A percentile compares a stretch with the other conserved stretches of the same genome.
Evolutionary conservation across 2,113 vertebrate species (phyloP).

Genomic region (Prunella fulvescens): DNA sequence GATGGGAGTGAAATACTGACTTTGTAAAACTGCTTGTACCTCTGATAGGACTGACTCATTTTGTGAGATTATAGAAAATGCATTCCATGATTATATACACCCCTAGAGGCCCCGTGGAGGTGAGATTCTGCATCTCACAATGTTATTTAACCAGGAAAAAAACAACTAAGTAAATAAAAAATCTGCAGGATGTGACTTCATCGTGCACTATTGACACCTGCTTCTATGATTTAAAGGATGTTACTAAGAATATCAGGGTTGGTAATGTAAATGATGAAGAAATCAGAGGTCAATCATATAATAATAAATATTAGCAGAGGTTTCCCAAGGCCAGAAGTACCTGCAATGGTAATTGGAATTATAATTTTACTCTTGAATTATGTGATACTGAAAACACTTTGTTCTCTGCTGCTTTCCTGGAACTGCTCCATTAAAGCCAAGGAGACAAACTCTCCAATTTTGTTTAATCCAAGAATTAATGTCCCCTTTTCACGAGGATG

Average conservation of each 20-base stretch:
- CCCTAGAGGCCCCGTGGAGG: background rate
- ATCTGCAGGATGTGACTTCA: constrained; percentile 28
- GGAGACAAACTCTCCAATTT: background rate
- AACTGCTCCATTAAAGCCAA: constrained; percentile 31
- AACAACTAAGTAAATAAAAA: constrained; percentile 42
- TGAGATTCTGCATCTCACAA: constrained; percentile 17
- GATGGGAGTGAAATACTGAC: background rate
- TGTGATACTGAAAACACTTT: constrained; percentile 34
- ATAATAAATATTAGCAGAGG: constrained; percentile 63
- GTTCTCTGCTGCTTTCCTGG: constrained; percentile 36
- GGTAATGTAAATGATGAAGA: constrained; percentile 56
- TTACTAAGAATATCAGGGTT: constrained; percentile 45
- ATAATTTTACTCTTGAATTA: constrained; percentile 50
- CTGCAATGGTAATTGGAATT: constrained; percentile 28
- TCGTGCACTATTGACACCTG: constrained; percentile 29
- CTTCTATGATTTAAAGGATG: constrained; percentile 40
- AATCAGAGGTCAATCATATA: constrained; percentile 57
- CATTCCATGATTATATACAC: background rate
- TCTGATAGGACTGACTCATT: constrained; percentile 4
- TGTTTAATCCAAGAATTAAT: background rate
- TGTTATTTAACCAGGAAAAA: constrained; percentile 9
- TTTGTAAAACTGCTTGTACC: background rate
- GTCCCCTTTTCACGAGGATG: background rate
- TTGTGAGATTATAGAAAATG: constrained; percentile 29
- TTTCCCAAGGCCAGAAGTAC: constrained; percentile 50